Evolutionary conservation across 2,113 vertebrate genomes (phyloP).

Genomic region (Otocyon megalotis): DNA sequence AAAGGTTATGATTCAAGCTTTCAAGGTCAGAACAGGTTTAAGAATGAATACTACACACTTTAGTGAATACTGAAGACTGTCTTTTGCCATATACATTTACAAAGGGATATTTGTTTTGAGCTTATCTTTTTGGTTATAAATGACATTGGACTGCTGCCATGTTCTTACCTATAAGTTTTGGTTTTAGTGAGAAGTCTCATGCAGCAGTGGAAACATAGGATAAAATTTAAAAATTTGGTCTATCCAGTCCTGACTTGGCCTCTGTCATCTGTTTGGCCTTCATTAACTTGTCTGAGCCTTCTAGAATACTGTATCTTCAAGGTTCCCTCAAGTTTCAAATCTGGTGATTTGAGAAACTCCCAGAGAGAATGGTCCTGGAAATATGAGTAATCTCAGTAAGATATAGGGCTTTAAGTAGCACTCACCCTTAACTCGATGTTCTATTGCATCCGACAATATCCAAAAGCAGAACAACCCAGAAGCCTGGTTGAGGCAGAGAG

Average conservation of each 20-base stretch:
- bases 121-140: slow-evolving; percentile 51
- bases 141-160: background rate
- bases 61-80: background rate
- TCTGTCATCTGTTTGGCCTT: background rate
- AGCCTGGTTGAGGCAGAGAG: background rate
- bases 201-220: background rate
- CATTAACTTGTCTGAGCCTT: background rate
- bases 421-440: background rate
- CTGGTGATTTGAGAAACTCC: background rate
- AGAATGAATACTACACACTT: background rate
- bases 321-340: background rate
- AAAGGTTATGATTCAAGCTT: background rate
- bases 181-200: background rate
- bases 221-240: background rate
- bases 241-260: background rate
- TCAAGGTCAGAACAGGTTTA: background rate
- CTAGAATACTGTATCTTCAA: background rate
- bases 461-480: background rate
- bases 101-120: background rate
- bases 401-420: background rate
- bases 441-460: background rate
- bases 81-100: background rate
- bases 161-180: background rate
- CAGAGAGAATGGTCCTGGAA: background rate
- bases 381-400: background rate